Evolutionary conservation across 2,113 vertebrate genomes (phyloP), one percentile per base, ranked within the genome.

Genomic region (Chaetorhynchus papuensis): DNA sequence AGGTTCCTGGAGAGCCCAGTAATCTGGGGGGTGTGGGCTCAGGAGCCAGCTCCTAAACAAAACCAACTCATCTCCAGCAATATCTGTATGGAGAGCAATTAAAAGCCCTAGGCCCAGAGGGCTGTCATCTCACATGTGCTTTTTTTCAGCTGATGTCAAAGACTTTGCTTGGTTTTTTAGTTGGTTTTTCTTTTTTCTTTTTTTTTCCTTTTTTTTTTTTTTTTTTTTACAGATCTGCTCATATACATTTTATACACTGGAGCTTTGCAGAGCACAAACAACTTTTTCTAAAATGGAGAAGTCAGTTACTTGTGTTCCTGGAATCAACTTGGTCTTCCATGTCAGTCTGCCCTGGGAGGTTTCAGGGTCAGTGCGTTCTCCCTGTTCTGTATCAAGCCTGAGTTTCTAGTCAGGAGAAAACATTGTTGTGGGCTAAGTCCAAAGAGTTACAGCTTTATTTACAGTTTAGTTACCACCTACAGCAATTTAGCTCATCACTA

Each of bases 391-490:
- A 79, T 87, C 50, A 85, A 93, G 74, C 53, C n/a, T 86, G 59
- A 88, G 81, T 92, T 92, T 90, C 54, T 72, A 70, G 47, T 86
- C 57, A 60, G 71, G 86, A 70, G 74, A 90, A 89, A 86, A 53
- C 4, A 0, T 56, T 21, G 20, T 72, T 93, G 79, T 87, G 68
- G 76, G 85, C 71, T 75, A 83, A 71, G 56, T 86, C 78, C 72
- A 78, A 90, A 66, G 75, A 86, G 44, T 92, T 93, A 88, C 56
- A 94, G 85, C 56, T 92, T 95, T 96, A 93, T 96, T 97, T 96
- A 89, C 79, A 49, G 76, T 92, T 92, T 86, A 87, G 82, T 74
- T 93, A 63, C 87, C 79, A 92, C 79, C 83, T 96, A 80, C 88
- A 92, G 85, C 60, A 83, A 54, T 2, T 3, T 35, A 77, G 90